Conservation (phyloP, 1,140 invertebrate species). For the Calliphora vicina region DNA sequence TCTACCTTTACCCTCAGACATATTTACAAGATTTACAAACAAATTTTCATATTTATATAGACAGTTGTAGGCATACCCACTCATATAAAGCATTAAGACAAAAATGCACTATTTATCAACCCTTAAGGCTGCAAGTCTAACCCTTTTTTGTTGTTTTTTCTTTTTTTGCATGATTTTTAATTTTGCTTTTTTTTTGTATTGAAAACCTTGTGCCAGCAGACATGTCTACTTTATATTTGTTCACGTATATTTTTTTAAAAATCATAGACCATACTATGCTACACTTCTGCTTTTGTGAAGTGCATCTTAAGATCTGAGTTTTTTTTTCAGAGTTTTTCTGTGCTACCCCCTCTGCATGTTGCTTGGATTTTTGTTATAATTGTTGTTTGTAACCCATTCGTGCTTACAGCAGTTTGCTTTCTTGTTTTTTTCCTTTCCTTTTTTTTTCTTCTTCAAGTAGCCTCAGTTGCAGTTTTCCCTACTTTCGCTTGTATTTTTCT, state of each 20-base stretch:
- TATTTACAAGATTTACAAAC: too few species aligned
- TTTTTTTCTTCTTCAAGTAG: not conserved
- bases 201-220: conserved; percentile 12
- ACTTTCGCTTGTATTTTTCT: conserved; percentile 3
- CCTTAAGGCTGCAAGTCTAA: conserved; percentile 5
- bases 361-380: not conserved
- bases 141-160: conserved; percentile 1
- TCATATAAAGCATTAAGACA: not conserved
- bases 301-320: conserved; percentile 16
- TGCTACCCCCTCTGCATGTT: not conserved
- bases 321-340: not conserved
- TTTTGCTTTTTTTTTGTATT: not conserved
- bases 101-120: not conserved
- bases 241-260: not conserved
- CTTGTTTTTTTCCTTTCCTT: too few species aligned
- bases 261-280: conserved; percentile 15
- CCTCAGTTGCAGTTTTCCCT: not conserved
- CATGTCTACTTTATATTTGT: not conserved
- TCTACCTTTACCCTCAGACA: not conserved
- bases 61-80: not conserved
- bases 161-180: too few species aligned
- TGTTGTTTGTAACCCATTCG: not conserved
- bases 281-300: not conserved
- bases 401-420: not conserved
- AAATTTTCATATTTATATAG: too few species aligned